Evolutionary conservation across 2,888 invertebrate species (phyloP), one percentile per base, ranked within the genome.

Genomic region (Poecilus cupreus): DNA sequence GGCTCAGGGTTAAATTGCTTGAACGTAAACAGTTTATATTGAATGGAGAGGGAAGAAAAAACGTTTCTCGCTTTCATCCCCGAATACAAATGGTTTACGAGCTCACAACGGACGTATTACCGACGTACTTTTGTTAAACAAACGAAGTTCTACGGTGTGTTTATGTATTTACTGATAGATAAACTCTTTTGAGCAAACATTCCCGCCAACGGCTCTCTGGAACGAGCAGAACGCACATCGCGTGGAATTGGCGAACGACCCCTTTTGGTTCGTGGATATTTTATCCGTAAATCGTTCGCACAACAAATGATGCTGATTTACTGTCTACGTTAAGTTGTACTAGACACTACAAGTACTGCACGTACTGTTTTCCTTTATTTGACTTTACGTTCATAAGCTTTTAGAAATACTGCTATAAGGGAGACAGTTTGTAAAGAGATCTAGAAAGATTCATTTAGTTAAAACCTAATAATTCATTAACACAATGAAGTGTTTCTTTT

Each of bases 21-120:
- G 72, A 72, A 72, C 72, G 72, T 72, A 72, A 72, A 72, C 72
- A 72, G 72, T 72, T 72, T 72, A 72, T 72, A 72, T 72, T 72
- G 72, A 72, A 72, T 46, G 72, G 22, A 43, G 46, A 24, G 24
- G 46, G 24, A 26, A 20, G 22, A 72, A 46, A 46, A 72, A 72
- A 18, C 18, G 43, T 72, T 72, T 72, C 72, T 22, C 20, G 22
- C 43, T 68, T 68, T 43, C 20, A 68, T 68, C 68, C 39, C 68
- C 18, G 72, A 72, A 72, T 72, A 72, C 72, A 72, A 72, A 72
- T 72, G 43, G 18, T 60, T 5, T 13, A 60, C 26, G 60, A 60
- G 60, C 24, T 6, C 22, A 54, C 54, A 20, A 54, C 54, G 54
- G 54, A 54, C 8, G 54, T 54, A 49, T 49, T 49, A 57, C 57